Percentiles rank a stretch among this genome's conserved stretches.
Evolutionary conservation across 2,113 vertebrate genomes (phyloP).

Genomic region (Malurus alboscapulatus): DNA sequence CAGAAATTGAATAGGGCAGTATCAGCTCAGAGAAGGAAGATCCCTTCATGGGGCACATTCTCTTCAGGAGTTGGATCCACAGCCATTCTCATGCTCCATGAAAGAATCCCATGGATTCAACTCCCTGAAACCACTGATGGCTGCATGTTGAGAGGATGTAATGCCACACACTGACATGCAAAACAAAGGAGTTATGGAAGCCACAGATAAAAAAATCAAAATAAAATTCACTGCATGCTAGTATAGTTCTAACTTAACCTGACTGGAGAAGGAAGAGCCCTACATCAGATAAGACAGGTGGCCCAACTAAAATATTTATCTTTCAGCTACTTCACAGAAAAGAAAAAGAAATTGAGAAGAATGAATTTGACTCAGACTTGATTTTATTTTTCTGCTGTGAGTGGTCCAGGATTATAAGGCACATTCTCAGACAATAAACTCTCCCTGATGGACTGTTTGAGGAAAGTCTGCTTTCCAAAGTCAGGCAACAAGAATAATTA

Average conservation of each 20-base stretch:
- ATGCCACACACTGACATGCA: not conserved
- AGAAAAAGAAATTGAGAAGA: not conserved
- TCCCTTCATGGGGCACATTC: not conserved
- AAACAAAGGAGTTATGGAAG: not conserved
- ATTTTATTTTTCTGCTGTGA: not conserved
- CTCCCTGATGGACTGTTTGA: not conserved
- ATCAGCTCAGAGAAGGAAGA: not conserved
- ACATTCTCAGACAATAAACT: not conserved
- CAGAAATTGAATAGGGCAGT: not conserved
- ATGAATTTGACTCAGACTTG: not conserved
- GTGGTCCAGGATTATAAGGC: not conserved
- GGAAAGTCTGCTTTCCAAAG: not conserved
- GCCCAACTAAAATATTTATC: not conserved
- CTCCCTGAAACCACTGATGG: fast-evolving
- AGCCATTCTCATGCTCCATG: fast-evolving
- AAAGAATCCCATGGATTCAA: not conserved
- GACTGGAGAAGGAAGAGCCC: not conserved
- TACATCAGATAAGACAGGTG: not conserved
- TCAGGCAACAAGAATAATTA: not conserved
- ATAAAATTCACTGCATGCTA: not conserved
- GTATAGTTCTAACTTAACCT: not conserved
- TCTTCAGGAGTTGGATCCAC: not conserved
- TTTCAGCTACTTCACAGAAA: not conserved
- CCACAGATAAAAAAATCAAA: not conserved
- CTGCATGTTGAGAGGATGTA: not conserved